Evolutionary conservation across 2,888 invertebrate genomes (phyloP), one percentile per base, ranked within the genome.

Genomic region (Yponomeuta cagnagella): DNA sequence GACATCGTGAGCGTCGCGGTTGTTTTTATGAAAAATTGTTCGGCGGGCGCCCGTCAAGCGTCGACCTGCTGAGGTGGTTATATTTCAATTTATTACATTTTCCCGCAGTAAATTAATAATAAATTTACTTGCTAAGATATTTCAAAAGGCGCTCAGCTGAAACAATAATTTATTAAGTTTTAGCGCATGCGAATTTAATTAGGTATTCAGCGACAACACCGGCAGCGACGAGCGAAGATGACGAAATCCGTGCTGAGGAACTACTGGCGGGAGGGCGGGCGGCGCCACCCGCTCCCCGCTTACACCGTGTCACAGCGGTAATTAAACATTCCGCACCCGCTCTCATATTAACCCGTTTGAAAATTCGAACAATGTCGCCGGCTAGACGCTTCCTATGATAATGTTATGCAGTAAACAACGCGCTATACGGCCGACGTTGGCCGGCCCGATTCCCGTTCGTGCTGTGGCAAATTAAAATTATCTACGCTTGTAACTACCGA

Each of bases 301-400:
- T 79, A 75, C 75, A 78, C 82, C 80, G 83, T 84, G 85, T 85
- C 85, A 83, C 80, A 82, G 80, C 83, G 82, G 84, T 89, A 87
- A 90, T 89, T 87, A 88, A 85, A 88, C 87, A 89, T 88, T 88
- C 88, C 87, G 75, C 70, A 31, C 66, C 75, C 73, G 69, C 82
- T 84, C 81, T 80, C 84, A 86, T 87, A 86, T 86, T 85, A 87
- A 86, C 85, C 82, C 82, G 84, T 85, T 84, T 82, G 86, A 88
- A 89, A 88, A 88, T 87, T 84, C 85, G 80, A 88, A 88, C 86
- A 85, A 88, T 88, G 87, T 84, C 82, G 82, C 81, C 77, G 78
- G 79, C 79, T 82, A 82, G 80, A 76, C 77, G 78, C 79, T 80
- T 79, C 78, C 81, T 82, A 82, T 82, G 83, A 82, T 82, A 84